phyloP scores from a whole-genome alignment of 1,140 invertebrate species.

The Daktulosphaira vitifoliae region DNA sequence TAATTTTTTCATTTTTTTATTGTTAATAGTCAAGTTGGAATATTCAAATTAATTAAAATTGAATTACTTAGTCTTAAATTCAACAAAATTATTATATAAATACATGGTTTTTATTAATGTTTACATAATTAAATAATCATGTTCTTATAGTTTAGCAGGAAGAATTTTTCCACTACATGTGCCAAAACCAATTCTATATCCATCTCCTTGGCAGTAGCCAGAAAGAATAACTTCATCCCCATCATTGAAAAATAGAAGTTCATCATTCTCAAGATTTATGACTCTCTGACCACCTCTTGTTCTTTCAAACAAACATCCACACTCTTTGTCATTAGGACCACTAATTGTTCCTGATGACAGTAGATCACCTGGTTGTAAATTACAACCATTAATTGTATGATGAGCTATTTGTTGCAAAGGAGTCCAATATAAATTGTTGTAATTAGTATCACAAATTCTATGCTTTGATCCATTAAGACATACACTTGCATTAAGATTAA shows the following conservation, averaged over 20 bases:
- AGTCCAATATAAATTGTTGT: constrained; percentile 91
- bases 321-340: constrained; percentile 79
- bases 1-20: too few relatives aligned
- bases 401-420: constrained; percentile 93
- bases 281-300: constrained; percentile 87
- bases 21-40: too few relatives aligned
- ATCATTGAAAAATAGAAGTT: constrained; percentile 87
- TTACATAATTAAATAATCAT: too few relatives aligned
- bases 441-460: constrained; percentile 68
- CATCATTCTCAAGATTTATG: constrained; percentile 64
- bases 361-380: constrained; percentile 86
- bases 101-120: too few relatives aligned
- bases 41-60: too few relatives aligned
- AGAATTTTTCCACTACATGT: constrained; percentile 76
- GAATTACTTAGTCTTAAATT: too few relatives aligned
- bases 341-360: constrained; percentile 96
- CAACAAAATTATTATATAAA: too few relatives aligned
- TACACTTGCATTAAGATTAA: constrained; percentile 45
- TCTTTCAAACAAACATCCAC: constrained; percentile 88
- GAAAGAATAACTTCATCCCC: constrained; percentile 81
- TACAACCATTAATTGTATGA: constrained; percentile 94
- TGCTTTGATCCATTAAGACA: constrained; percentile 35
- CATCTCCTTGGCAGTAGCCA: constrained; percentile 75
- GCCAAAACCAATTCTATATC: constrained; percentile 82
- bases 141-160: constrained; percentile 48